A percentile compares a stretch with the other conserved stretches of the same genome.
These are phyloP conservation scores for Drosophila antonietae DNA, from an alignment of 2,888 invertebrate species.

Conservation along the genomic window DNA sequence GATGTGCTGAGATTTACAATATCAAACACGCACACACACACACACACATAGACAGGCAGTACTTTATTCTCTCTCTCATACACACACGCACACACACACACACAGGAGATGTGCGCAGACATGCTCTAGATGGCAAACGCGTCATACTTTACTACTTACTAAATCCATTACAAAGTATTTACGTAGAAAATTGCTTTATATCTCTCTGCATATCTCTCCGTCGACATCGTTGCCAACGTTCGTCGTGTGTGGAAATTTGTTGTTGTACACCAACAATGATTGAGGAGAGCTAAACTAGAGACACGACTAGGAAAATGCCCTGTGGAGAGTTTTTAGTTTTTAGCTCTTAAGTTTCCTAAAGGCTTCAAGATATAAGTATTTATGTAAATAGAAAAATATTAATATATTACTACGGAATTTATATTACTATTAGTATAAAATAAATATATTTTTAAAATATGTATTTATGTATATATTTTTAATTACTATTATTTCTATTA, in stretches of 20 bases:
- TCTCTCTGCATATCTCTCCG: slow-evolving; percentile 76
- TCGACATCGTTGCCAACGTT: slow-evolving; percentile 55
- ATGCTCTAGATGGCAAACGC: slow-evolving; percentile 79
- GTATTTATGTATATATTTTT: too few relatives aligned
- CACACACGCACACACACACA: slow-evolving; percentile 34
- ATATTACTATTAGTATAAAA: too few relatives aligned
- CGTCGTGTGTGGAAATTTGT: slow-evolving; percentile 41
- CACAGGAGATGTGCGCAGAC: slow-evolving; percentile 50
- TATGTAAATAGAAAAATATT: background rate
- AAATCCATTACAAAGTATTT: slow-evolving; percentile 80
- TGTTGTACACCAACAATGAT: slow-evolving; percentile 30
- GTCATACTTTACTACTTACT: slow-evolving; percentile 80
- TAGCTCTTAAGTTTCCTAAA: background rate
- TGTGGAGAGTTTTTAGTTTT: background rate
- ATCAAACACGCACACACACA: slow-evolving; percentile 61
- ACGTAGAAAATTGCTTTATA: slow-evolving; percentile 80
- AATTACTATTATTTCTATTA: too few relatives aligned
- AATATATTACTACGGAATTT: background rate
- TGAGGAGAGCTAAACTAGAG: background rate
- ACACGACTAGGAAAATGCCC: slow-evolving; percentile 17
- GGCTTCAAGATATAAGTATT: background rate
- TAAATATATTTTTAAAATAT: too few relatives aligned
- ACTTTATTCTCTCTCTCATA: slow-evolving; percentile 53
- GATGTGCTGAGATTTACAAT: slow-evolving; percentile 75
- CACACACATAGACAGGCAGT: slow-evolving; percentile 43